These are phyloP conservation scores for Dromas ardeola DNA, from an alignment of 2,113 vertebrate species.

Conservation along the genomic window DNA sequence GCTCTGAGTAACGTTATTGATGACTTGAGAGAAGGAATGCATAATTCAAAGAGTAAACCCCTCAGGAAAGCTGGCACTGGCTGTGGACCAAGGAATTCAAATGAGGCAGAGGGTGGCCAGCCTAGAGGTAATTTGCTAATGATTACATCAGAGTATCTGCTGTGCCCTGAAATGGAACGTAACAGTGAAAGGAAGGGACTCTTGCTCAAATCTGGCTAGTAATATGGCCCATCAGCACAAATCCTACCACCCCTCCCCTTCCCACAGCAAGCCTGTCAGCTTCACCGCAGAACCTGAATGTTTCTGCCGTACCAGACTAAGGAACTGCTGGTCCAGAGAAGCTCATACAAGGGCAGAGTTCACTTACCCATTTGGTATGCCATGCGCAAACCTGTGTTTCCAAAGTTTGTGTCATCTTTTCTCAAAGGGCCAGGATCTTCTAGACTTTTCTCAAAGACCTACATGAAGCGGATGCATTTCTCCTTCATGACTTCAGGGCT, in stretches of 20 bases:
- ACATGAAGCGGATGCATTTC: background rate
- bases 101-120: background rate
- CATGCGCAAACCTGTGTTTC: background rate
- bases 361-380: background rate
- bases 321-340: background rate
- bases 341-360: background rate
- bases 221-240: background rate
- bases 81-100: background rate
- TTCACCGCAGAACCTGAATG: background rate
- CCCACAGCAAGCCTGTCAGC: background rate
- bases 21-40: slow-evolving; percentile 29
- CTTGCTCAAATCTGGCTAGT: background rate
- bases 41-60: slow-evolving; percentile 15
- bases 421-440: background rate
- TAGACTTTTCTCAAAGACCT: background rate
- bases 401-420: background rate
- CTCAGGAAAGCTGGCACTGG: background rate
- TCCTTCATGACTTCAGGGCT: background rate
- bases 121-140: background rate
- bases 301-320: background rate
- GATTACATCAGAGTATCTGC: background rate
- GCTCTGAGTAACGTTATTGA: slow-evolving; percentile 68
- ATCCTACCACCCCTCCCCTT: background rate
- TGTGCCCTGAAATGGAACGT: background rate
- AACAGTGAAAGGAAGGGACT: background rate